Base-by-base conservation (phyloP, 2,888 invertebrate species). In the Rotaria socialis region DNA sequence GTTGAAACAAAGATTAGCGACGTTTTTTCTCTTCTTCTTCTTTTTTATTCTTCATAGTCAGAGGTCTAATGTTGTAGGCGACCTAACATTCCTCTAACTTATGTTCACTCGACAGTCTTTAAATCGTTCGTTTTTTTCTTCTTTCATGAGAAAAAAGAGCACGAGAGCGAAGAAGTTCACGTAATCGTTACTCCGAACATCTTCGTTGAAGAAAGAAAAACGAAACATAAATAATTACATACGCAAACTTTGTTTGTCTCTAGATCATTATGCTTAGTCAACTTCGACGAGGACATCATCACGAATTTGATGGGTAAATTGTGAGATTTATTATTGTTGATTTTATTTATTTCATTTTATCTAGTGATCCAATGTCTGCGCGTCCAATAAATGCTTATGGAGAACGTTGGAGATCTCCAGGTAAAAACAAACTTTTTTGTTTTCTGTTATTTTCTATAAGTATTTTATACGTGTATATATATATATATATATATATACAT, bases 281-380 rank as follows among this genome's bases (percentile, higher is more conserved):
- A 67, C 35, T 67, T 80, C 80, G 80, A 47, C 80, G 80, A 47
- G 80, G 80, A 47, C 80, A 67, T 67, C 67, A 67, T 67, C 67
- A 35, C 67, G 67, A 67, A 67, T 67, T 67, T 19, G 27, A 67
- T 67, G 67, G 14, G 67, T 67, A 67, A 27, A 67, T 35, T 67
- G 35, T 67, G 35, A 27, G 19, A 67, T 41, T 35, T 67, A 67
- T 67, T 67, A 67, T 67, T 67, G 11, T 67, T 27, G 35, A 27
- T 67, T 67, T 27, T 27, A 19, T 67, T 67, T 67, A 5, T 35
- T 41, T 35, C 4, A 67, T 41, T 67, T 67, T 35, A 67, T 67
- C 16, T 67, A 35, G 35, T 67, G n/a, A 22, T 47, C 47, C 80
- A 80, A 47, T 80, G 47, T 43, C 80, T n/a, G n/a, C 24, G n/a